phyloP scores from a whole-genome alignment of 2,113 vertebrate genomes.

The Cynoglossus semilaevis region DNA sequence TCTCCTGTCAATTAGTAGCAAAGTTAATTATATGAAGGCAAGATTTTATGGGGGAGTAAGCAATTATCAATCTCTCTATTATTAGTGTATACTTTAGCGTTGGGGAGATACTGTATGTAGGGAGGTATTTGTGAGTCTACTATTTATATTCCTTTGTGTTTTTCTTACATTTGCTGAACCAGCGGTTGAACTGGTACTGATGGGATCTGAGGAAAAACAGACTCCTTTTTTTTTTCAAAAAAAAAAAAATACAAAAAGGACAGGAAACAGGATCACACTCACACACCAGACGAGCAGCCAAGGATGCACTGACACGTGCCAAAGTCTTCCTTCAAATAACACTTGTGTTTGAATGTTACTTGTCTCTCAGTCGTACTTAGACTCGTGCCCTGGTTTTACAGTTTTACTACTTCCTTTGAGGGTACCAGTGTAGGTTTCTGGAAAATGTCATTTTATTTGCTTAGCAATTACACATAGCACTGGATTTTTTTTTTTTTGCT shows the following conservation, averaged over 20 bases:
- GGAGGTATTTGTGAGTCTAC: too few relatives aligned
- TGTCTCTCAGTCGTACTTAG: constrained; percentile 3
- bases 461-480: constrained; percentile 26
- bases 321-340: constrained; percentile 35
- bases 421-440: neutral
- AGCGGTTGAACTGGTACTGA: constrained; percentile 44
- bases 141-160: too few relatives aligned
- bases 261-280: constrained; percentile 43
- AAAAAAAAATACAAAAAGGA: too few relatives aligned
- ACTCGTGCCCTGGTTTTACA: constrained; percentile 1
- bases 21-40: too few relatives aligned
- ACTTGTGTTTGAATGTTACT: constrained; percentile 14
- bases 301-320: constrained; percentile 41
- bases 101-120: too few relatives aligned
- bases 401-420: neutral
- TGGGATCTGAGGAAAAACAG: constrained; percentile 41
- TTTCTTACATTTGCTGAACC: too few relatives aligned
- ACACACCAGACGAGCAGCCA: constrained; percentile 41
- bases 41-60: too few relatives aligned
- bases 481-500: constrained; percentile 5
- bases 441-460: constrained; percentile 9
- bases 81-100: too few relatives aligned
- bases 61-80: too few relatives aligned
- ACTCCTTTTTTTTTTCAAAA: too few relatives aligned
- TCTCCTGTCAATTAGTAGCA: too few relatives aligned